Base-by-base conservation (phyloP, 2,113 vertebrate genomes). In the Oenanthe melanoleuca region DNA sequence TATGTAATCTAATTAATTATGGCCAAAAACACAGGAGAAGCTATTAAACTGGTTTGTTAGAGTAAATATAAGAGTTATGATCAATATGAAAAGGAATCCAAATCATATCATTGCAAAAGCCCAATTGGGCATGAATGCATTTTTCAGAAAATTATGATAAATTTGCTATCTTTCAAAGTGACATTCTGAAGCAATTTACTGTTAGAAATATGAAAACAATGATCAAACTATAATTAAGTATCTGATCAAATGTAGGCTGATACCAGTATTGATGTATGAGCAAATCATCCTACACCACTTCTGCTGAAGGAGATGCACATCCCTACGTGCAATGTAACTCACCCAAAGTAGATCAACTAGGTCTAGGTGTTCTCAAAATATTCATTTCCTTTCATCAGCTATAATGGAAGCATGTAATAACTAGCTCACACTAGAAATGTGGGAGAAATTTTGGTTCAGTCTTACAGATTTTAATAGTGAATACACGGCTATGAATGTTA, bases 381-480 rank as follows among this genome's bases (percentile, higher is more conserved):
- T 34, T 82, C 70, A 29, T 74, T 82, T 79, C 42, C 8, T 66
- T 28, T 26, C 31, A 42, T 28, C 26, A 60, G 5, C 13, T 61
- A 3, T 52, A 57, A 65, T 6, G 5, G n/a, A 29, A 66, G 7
- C 1, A 1, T 20, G 55, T 14, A 57, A 7, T 16, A 63, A 38
- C 25, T 17, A 60, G 5, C 2, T 52, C 2, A 45, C 49, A 49
- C 24, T 52, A 67, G 13, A 86, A 90, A 88, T 40, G 8, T 20
- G 52, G 44, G 34, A 87, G 40, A 86, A 81, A 75, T 55, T 94
- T 31, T 81, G 19, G 61, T 94, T 81, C 50, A 81, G 33, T 90
- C 21, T 84, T 95, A 79, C n/a, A 67, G 34, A 95, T 94, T 95
- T 96, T 90, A 97, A 92, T 88, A 66, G 37, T 28, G 80, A 92